Conservation (phyloP, 1,140 invertebrate species). For the Eciton burchellii region DNA sequence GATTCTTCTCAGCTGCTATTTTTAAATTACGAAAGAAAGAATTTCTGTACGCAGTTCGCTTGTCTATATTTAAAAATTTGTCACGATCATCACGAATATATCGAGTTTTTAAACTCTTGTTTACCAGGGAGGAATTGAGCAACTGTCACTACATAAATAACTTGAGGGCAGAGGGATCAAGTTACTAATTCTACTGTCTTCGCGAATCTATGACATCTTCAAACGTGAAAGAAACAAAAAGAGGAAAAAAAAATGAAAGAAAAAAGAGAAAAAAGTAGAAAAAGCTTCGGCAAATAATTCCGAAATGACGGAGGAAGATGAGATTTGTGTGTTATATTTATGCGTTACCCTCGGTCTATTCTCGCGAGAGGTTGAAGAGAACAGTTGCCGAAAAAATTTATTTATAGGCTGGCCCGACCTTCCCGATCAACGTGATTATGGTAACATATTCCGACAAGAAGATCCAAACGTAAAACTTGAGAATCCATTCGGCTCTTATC, state of each 20-base stretch:
- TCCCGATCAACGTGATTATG: conserved; percentile 21
- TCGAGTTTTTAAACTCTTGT: neutral
- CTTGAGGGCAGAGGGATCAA: neutral
- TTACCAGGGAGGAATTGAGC: neutral
- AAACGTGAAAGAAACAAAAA: neutral
- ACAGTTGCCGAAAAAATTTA: conserved; percentile 13
- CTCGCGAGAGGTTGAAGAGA: neutral
- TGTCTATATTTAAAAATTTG: conserved; percentile 24
- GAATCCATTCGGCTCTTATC: neutral
- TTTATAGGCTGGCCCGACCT: conserved; percentile 44
- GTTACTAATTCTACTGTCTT: neutral
- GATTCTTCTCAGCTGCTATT: conserved; percentile 24
- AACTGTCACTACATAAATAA: neutral
- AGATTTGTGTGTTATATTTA: conserved; percentile 6
- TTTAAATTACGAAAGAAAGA: conserved; percentile 33
- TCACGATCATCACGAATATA: neutral
- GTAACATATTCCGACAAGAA: conserved; percentile 48
- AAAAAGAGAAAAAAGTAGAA: neutral
- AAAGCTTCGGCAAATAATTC: neutral
- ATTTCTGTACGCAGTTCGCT: neutral
- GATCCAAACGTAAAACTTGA: conserved; percentile 27
- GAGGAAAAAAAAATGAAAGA: neutral
- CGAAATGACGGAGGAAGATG: neutral
- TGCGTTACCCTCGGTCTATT: neutral
- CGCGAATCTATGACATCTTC: conserved; percentile 1